Evolutionary conservation across 1,140 invertebrate species (phyloP), one percentile per base, ranked within the genome.

Genomic region (Batillaria attramentaria): DNA sequence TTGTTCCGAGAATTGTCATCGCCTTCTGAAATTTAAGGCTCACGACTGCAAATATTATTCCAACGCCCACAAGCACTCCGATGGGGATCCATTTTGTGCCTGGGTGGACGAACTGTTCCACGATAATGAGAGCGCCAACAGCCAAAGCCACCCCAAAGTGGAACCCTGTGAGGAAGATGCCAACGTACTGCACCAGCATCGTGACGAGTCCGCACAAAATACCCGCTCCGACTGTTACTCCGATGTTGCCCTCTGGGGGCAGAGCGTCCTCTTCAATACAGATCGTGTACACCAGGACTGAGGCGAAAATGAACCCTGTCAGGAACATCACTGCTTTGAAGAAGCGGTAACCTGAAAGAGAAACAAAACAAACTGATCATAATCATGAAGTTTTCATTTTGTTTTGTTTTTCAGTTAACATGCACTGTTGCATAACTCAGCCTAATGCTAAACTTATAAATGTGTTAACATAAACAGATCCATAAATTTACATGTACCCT

Each of bases 281-380:
- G 80, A 96, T 95, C 77, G 95, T 90, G 89, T 95, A 96, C 3
- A 95, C 94, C 74, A 96, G 92, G 35, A 94, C 93, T 66, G 95
- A 94, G 20, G 95, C 95, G 90, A 96, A 96, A 60, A 96, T 94
- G 86, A 97, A 95, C 41, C 96, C 96, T 37, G 95, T 97, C 39
- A 97, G 92, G 88, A 97, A 97, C 94, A 96, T 96, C n/a, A 95
- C 94, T 3, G 95, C 95, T 89, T 96, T 96, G 89, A 97, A 96
- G 90, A 95, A 97, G 70, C 96, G 93, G 90, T 97, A 97, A 72
- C 96, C 95, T 95, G 92, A 65, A 93, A 94, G 20, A 69, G 39
- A 79, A 76, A 74, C n/a, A n/a, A n/a, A n/a, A n/a, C n/a, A n/a
- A n/a, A n/a, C n/a, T n/a, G n/a, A n/a, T n/a, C n/a, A n/a, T n/a